Conservation (phyloP, 2,113 vertebrate species). For the Ibidorhyncha struthersii region DNA sequence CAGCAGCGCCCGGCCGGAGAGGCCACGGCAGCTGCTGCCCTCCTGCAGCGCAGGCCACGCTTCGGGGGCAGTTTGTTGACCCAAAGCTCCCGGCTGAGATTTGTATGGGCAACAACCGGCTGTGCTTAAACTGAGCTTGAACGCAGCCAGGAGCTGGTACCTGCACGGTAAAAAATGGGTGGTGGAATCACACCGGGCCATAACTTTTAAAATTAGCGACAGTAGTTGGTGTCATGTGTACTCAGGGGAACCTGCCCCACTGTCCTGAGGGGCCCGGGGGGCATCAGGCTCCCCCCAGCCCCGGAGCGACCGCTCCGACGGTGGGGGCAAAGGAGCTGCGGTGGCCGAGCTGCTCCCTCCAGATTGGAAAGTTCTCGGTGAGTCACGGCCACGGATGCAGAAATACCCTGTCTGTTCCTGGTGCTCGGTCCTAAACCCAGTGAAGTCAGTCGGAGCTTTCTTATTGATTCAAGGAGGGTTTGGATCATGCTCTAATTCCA, state of each 20-base stretch:
- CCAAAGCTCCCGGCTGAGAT: background rate
- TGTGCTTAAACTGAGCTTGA: background rate
- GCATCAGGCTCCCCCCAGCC: background rate
- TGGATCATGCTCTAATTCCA: constrained; percentile 9
- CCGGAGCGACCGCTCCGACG: accelerated
- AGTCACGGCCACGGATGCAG: background rate
- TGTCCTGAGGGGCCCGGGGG: background rate
- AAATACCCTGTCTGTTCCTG: background rate
- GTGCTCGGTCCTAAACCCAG: background rate
- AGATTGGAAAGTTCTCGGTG: constrained; percentile 49
- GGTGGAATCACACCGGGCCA: background rate
- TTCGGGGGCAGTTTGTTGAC: background rate
- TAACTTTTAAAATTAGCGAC: background rate
- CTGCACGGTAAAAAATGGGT: background rate
- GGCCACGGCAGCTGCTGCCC: background rate
- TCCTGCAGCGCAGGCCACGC: background rate
- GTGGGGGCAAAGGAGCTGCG: background rate
- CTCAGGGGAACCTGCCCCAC: accelerated
- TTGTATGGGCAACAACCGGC: background rate
- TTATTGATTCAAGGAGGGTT: background rate
- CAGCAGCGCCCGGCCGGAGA: background rate
- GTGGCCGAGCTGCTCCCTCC: background rate
- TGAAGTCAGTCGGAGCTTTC: background rate
- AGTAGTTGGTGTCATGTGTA: background rate
- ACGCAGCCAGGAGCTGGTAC: background rate